Conservation (phyloP, 1,140 invertebrate species). For the Ladona fulva region DNA sequence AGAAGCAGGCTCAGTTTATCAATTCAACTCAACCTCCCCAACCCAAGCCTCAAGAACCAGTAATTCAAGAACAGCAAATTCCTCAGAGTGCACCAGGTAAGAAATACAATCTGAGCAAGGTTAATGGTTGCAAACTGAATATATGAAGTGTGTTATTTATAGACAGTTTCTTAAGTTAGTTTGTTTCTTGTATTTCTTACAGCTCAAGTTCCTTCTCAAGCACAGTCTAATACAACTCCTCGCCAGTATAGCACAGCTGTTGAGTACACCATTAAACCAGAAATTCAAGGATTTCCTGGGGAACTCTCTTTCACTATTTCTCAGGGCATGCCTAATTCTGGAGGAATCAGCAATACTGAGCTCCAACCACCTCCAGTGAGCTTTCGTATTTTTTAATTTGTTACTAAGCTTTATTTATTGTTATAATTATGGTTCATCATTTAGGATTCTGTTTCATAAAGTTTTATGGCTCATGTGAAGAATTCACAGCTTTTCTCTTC, state of each 20-base stretch:
- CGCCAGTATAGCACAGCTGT: neutral
- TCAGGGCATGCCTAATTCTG: neutral
- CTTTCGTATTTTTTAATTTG: neutral
- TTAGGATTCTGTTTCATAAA: too few relatives aligned
- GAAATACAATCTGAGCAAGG: too few relatives aligned
- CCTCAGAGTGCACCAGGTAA: neutral
- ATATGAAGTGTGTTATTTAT: too few relatives aligned
- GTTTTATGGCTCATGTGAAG: too few relatives aligned
- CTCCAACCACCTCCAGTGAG: neutral
- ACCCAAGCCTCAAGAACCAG: neutral
- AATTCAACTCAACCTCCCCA: neutral
- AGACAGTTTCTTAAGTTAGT: too few relatives aligned
- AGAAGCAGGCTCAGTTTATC: conserved; percentile 10
- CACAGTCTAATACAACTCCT: neutral
- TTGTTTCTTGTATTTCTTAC: neutral
- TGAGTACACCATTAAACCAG: neutral
- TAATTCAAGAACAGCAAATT: neutral
- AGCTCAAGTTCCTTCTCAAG: neutral
- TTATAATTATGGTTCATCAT: too few relatives aligned
- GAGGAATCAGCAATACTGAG: neutral
- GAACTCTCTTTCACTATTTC: neutral
- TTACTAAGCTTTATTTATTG: too few relatives aligned
- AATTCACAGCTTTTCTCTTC: too few relatives aligned
- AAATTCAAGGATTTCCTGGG: neutral
- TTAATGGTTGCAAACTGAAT: too few relatives aligned